A percentile compares a stretch with the other conserved stretches of the same genome.
Conservation (phyloP, 2,113 vertebrate genomes). For the Trematocara unimaculatum region DNA sequence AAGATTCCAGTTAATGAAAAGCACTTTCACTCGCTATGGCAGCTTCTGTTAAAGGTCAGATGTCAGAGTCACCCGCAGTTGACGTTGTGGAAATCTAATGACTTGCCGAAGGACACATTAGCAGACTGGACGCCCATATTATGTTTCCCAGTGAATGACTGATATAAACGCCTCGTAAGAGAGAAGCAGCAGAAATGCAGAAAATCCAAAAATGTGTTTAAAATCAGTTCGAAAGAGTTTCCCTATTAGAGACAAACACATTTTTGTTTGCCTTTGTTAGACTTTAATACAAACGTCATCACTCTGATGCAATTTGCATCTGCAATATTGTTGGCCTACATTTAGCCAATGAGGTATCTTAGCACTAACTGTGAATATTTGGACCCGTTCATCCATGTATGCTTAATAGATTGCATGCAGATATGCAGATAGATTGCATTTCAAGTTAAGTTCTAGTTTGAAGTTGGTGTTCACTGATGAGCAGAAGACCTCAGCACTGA, state of each 20-base stretch:
- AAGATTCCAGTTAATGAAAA: neutral
- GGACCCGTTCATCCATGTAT: neutral
- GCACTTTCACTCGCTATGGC: neutral
- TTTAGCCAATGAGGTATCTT: neutral
- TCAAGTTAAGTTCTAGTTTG: neutral
- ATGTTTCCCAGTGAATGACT: neutral
- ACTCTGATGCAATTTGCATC: neutral
- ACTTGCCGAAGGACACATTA: neutral
- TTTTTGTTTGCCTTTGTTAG: neutral
- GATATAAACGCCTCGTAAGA: rapidly evolving
- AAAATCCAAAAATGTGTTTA: neutral
- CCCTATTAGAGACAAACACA: neutral
- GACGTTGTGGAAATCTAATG: neutral
- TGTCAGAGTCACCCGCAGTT: neutral
- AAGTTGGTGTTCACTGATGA: neutral
- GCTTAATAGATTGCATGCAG: neutral
- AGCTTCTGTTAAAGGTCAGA: neutral
- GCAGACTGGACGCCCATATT: neutral
- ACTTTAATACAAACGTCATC: neutral
- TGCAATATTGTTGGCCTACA: neutral
- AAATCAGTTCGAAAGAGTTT: neutral
- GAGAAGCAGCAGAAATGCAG: neutral
- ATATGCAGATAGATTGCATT: neutral
- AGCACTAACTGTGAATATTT: neutral
- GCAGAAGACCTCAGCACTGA: neutral